These are phyloP conservation scores for Lamellibrachia columna DNA, from an alignment of 2,888 invertebrate genomes.

Conservation along the genomic window DNA sequence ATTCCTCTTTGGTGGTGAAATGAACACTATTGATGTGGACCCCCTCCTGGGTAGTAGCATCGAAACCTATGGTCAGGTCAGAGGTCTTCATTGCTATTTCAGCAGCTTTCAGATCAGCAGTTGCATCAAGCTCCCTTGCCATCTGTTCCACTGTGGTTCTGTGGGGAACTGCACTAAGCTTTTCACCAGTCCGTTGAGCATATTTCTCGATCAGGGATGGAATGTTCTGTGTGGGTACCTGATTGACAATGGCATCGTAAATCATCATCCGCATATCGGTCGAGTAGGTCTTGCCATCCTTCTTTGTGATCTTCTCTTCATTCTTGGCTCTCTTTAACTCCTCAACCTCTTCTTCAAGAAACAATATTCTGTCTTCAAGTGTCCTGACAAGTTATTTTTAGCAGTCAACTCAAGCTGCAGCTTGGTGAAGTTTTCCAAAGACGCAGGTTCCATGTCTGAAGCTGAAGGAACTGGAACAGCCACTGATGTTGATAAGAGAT, in stretches of 20 bases:
- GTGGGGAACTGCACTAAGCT: not conserved
- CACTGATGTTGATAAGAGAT: no score
- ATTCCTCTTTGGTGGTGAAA: not conserved
- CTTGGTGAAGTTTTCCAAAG: no score
- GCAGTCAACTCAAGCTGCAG: no score
- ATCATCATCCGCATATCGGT: not conserved
- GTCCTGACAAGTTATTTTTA: no score
- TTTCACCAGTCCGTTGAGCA: not conserved
- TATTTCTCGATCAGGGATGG: not conserved
- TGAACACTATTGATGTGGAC: not conserved
- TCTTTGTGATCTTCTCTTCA: not conserved
- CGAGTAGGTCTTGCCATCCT: not conserved
- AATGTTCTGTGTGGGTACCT: not conserved
- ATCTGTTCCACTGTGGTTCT: not conserved
- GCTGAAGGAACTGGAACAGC: no score
- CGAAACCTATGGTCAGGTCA: not conserved
- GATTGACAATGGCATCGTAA: not conserved
- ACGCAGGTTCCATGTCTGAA: no score
- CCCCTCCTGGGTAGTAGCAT: not conserved
- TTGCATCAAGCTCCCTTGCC: not conserved
- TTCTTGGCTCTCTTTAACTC: not conserved
- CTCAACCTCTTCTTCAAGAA: not conserved
- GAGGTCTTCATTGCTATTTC: not conserved
- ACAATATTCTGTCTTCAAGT: not conserved
- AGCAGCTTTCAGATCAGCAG: not conserved